Evolutionary conservation across 2,113 vertebrate genomes (phyloP), one percentile per base, ranked within the genome.

Genomic region (Psophia crepitans): DNA sequence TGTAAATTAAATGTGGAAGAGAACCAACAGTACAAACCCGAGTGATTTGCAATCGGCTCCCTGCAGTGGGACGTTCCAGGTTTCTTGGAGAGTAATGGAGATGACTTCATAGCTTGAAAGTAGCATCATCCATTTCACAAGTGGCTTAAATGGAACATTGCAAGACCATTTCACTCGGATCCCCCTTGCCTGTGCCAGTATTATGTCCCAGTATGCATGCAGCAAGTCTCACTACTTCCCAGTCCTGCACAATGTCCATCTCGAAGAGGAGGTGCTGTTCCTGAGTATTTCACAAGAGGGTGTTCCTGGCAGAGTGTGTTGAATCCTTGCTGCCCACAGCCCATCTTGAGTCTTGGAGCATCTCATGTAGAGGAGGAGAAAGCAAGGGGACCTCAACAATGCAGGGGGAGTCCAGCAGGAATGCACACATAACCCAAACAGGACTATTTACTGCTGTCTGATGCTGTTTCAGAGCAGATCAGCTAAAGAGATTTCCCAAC

Each of bases 401-500:
- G 87, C 92, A 96, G 74, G 46, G 63, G 6, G 11, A 35, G 35
- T 35, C 88, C 84, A 58, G 61, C 6, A 14, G 75, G 49, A 90
- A 73, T 24, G 57, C 44, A 85, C 37, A 41, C 30, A 24, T 85
- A 77, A 76, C 28, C 63, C 48, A 60, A 94, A 74, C 48, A 65
- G n/a, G 87, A 54, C 23, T 85, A 49, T 87, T 95, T 95, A 84
- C 82, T 21, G 20, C 83, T 87, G 53, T 77, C 79, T 96, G 77
- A 80, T 96, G 66, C 85, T 89, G 28, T 96, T 96, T 93, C 73
- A 91, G 87, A 97, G 89, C 81, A 95, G 81, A 90, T 92, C 86
- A 93, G 85, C 80, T 70, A 57, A 87, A 91, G 74, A 93, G 80
- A 96, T 96, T 97, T 97, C 92, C 95, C 93, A 87, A 63, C 49